Base-by-base conservation (phyloP, 2,797 vertebrate species). In the Hyperoplus lanceolatus region DNA sequence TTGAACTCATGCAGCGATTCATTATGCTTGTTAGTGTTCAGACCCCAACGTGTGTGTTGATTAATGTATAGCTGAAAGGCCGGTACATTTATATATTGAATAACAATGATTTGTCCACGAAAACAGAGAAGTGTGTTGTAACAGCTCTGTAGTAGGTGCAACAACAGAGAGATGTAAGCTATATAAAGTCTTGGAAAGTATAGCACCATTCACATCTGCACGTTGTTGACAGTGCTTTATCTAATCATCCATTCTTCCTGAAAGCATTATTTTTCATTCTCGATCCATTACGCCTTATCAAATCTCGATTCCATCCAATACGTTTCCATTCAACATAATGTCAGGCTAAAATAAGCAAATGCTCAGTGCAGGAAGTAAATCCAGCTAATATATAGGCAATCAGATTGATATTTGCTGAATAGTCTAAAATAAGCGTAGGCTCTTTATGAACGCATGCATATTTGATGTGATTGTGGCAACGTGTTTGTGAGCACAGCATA, bases 391-490 rank as follows among this genome's bases (percentile, higher is more conserved):
- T 69, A 74, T 29, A 36, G 46, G 41, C 41, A 42, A 73, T 58
- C n/a, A 70, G 46, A 54, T 59, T 77, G 15, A 50, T 75, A 51
- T n/a, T 62, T 80, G 64, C 79, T 78, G 69, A 80, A 55, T 18
- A 76, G 57, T 39, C 46, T 70, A 16, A 66, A 29, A 60, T 5
- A 9, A 74, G 50, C 48, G 48, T 12, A 4, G 69, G 59, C 55
- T 59, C 16, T 77, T 70, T 58, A 66, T 65, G 77, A 50, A 16
- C 3, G 9, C 79, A 69, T 86, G 51, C 76, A 83, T 84, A 74
- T 79, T 89, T 84, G 6, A 83, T 86, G 63, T 64, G 69, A 78
- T 43, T 75, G 49, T 83, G 64, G 66, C 6, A 41, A 15, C 36
- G 38, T 69, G 45, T 58, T 67, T 80, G 51, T 74, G 69, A 69